phyloP scores from a whole-genome alignment of 2,797 vertebrate species.

The Lates japonicus region DNA sequence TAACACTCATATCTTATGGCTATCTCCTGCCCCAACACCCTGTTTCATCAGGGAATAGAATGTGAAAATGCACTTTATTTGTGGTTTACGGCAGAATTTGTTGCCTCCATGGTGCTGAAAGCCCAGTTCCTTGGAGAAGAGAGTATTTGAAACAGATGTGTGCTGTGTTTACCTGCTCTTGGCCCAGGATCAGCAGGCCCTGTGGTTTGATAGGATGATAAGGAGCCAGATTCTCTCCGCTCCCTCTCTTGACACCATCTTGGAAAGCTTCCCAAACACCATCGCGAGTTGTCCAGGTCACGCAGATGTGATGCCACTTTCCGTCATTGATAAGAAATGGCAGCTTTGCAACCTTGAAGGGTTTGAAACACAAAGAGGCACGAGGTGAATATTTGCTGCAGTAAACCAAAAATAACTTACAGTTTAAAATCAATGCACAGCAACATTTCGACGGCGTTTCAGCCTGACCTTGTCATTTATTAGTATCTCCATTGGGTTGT shows the following conservation, averaged over 20 bases:
- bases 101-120: background rate
- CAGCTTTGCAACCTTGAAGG: conserved; percentile 92
- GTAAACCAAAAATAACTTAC: background rate
- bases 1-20: background rate
- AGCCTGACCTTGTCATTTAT: conserved; percentile 95
- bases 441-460: background rate
- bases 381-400: background rate
- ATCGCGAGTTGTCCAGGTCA: conserved; percentile 97
- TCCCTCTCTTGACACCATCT: conserved; percentile 94
- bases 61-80: background rate
- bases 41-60: background rate
- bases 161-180: conserved; percentile 92
- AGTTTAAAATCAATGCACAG: background rate
- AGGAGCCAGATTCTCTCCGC: conserved; percentile 94
- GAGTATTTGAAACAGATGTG: background rate
- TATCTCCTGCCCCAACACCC: background rate
- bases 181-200: conserved; percentile 94
- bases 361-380: background rate
- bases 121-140: background rate
- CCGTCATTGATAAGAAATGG: conserved; percentile 96
- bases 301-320: conserved; percentile 98
- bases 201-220: conserved; percentile 98
- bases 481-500: conserved; percentile 98
- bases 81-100: background rate
- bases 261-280: conserved; percentile 99